A percentile compares a stretch with the other conserved stretches of the same genome.
These are phyloP conservation scores for Sebastes taczanowskii DNA, from an alignment of 2,797 vertebrate genomes.

Conservation along the genomic window DNA sequence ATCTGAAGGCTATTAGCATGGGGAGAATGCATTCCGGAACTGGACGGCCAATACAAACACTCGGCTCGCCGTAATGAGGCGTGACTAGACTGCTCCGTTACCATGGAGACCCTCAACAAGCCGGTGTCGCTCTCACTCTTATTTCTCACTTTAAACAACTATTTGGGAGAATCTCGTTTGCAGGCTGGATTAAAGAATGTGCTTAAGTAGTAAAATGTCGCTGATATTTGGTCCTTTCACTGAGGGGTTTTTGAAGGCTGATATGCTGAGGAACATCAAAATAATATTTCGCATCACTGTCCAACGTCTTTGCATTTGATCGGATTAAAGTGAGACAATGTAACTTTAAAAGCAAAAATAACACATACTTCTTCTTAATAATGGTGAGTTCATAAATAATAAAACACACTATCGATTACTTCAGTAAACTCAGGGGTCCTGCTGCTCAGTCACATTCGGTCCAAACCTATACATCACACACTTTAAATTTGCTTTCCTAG, in stretches of 20 bases:
- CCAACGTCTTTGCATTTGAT: background rate
- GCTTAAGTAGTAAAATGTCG: background rate
- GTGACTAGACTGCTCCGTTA: slow-evolving; percentile 78
- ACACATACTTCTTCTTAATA: background rate
- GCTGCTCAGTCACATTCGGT: no score
- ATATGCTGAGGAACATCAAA: background rate
- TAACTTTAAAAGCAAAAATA: background rate
- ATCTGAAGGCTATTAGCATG: slow-evolving; percentile 83
- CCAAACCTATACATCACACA: background rate
- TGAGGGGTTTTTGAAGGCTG: background rate
- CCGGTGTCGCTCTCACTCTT: slow-evolving; percentile 5
- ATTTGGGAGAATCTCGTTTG: slow-evolving; percentile 37
- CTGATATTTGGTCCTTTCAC: background rate
- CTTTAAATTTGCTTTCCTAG: no score
- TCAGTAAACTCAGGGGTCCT: background rate
- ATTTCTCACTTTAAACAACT: slow-evolving; percentile 30
- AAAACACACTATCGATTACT: background rate
- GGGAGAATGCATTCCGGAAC: slow-evolving; percentile 81
- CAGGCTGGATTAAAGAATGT: slow-evolving; percentile 19
- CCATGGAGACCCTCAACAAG: slow-evolving; percentile 76
- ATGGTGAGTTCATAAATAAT: background rate
- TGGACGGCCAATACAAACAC: slow-evolving; percentile 78
- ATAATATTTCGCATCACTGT: background rate
- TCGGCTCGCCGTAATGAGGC: slow-evolving; percentile 78
- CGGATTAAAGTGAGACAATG: background rate